Conservation (phyloP, 2,888 invertebrate genomes). For the Cerceris rybyensis region DNA sequence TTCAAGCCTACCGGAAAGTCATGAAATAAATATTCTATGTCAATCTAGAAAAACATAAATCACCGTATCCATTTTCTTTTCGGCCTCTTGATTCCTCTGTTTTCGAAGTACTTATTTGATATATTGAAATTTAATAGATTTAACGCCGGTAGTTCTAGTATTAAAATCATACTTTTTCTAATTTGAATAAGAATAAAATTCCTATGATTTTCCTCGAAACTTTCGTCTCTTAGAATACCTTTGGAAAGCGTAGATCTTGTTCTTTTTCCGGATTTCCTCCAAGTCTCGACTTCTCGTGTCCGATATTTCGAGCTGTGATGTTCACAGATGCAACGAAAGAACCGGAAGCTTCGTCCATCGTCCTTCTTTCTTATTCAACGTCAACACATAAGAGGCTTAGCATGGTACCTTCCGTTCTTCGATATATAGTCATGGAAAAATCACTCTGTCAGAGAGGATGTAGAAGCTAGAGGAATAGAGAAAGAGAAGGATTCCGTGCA, state of each 20-base stretch:
- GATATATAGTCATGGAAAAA: conserved; percentile 33
- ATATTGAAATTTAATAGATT: too few relatives aligned
- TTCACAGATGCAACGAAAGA: not conserved
- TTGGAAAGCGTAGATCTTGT: not conserved
- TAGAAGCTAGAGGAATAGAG: too few relatives aligned
- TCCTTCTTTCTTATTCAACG: conserved; percentile 1
- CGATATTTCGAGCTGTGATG: not conserved
- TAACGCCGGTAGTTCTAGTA: too few relatives aligned
- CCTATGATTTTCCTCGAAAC: not conserved
- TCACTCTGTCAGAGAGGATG: conserved; percentile 24
- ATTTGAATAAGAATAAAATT: not conserved
- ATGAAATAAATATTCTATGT: too few relatives aligned
- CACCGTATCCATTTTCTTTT: too few relatives aligned
- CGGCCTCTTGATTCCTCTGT: too few relatives aligned
- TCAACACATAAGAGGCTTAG: conserved; percentile 45
- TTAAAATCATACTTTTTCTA: not conserved
- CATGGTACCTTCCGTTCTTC: conserved; percentile 18
- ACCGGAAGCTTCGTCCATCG: conserved; percentile 12
- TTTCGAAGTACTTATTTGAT: too few relatives aligned
- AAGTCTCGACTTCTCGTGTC: not conserved
- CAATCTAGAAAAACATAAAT: too few relatives aligned
- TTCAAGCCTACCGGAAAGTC: too few relatives aligned
- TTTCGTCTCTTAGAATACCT: not conserved
- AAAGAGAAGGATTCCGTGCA: conserved; percentile 7
- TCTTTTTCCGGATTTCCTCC: not conserved